Evolutionary conservation across 2,113 vertebrate species (phyloP).

Genomic region (Regulus satrapa): DNA sequence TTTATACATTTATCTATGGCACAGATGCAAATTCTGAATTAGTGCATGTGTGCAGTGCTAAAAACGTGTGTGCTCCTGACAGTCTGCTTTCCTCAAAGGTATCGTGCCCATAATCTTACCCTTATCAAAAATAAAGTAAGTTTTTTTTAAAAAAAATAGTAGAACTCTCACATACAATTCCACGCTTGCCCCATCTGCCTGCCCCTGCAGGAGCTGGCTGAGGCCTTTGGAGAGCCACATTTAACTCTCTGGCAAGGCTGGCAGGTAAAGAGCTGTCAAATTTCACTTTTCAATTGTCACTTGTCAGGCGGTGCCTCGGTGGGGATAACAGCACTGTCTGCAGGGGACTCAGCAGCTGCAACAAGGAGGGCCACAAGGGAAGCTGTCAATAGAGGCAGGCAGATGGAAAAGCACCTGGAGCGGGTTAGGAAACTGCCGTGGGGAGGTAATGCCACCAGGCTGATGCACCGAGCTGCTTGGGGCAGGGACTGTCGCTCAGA

Average conservation of each 20-base stretch:
- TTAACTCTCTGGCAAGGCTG: background rate
- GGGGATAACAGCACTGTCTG: background rate
- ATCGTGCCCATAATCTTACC: background rate
- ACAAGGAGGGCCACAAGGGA: background rate
- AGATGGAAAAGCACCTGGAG: slow-evolving; percentile 57
- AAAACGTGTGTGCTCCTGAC: background rate
- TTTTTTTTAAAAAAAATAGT: slow-evolving; percentile 35
- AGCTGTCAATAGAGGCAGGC: slow-evolving; percentile 39
- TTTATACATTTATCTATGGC: background rate
- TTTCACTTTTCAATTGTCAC: too few relatives aligned
- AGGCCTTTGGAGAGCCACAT: background rate
- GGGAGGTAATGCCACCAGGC: slow-evolving; percentile 51
- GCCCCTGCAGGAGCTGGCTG: background rate
- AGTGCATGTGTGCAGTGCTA: background rate
- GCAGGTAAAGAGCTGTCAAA: too few relatives aligned
- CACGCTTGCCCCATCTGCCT: background rate
- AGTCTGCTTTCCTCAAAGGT: background rate
- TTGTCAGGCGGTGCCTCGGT: too few relatives aligned
- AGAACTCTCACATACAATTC: background rate
- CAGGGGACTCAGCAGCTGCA: background rate
- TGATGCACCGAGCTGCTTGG: slow-evolving; percentile 57
- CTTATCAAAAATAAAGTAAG: slow-evolving; percentile 33
- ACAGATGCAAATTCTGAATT: background rate
- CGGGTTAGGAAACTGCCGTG: slow-evolving; percentile 45
- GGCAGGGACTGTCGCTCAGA: background rate